These are phyloP conservation scores for Nomada fabriciana DNA, from an alignment of 2,888 invertebrate genomes.

Conservation along the genomic window DNA sequence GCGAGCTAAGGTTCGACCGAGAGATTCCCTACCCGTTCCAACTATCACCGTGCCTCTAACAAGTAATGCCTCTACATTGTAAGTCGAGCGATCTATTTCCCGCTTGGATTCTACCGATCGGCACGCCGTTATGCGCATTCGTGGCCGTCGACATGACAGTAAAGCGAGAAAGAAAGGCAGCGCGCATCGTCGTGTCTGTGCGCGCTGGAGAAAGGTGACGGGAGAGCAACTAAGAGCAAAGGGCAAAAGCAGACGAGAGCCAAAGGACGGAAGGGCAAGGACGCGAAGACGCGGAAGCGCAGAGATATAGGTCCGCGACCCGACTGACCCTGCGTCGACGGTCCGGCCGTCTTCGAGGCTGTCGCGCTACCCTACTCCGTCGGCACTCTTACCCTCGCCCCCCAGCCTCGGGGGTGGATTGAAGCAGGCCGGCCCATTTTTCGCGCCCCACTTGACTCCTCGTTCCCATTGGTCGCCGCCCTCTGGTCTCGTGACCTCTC, in stretches of 20 bases:
- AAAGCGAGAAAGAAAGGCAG: background rate
- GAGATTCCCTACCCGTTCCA: no score
- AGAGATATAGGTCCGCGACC: constrained; percentile 83
- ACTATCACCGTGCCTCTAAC: no score
- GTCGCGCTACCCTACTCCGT: constrained; percentile 78
- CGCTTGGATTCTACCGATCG: no score
- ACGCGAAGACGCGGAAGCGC: constrained; percentile 50
- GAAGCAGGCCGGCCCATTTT: constrained; percentile 82
- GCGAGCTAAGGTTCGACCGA: no score
- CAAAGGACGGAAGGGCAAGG: constrained; percentile 33
- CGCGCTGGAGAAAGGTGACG: background rate
- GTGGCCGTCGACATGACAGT: no score
- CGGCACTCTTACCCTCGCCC: constrained; percentile 80
- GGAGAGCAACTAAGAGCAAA: background rate
- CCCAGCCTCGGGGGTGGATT: constrained; percentile 79
- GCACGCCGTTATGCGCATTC: no score
- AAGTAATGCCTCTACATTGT: no score
- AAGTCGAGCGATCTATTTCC: no score
- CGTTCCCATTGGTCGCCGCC: constrained; percentile 82
- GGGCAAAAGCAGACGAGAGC: constrained; percentile 2
- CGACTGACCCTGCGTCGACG: constrained; percentile 82
- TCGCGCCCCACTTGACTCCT: constrained; percentile 83
- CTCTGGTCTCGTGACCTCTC: constrained; percentile 80
- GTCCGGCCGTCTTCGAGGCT: constrained; percentile 78
- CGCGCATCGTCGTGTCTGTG: background rate